Conservation (phyloP, 2,888 invertebrate genomes). For the Eurytoma californica region DNA sequence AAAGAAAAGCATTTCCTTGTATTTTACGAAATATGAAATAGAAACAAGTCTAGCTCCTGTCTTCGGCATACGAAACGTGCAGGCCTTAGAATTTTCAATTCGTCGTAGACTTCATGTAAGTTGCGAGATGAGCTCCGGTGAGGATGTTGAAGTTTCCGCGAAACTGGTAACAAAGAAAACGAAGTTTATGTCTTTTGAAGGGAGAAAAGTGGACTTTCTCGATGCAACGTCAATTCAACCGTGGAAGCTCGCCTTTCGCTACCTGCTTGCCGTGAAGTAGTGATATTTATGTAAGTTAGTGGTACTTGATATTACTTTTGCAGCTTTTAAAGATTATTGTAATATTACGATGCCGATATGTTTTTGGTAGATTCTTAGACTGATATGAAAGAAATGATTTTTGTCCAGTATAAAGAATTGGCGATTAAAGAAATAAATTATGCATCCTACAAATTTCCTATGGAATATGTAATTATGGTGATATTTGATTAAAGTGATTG, state of each 20-base stretch:
- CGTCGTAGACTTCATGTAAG: constrained; percentile 41
- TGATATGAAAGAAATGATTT: no score
- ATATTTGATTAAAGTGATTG: no score
- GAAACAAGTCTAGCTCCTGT: no score
- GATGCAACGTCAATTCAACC: constrained; percentile 15
- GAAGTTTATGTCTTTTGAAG: constrained; percentile 41
- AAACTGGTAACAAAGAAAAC: constrained; percentile 46
- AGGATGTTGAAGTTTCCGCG: constrained; percentile 38
- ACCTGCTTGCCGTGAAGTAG: background rate
- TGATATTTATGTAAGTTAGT: no score
- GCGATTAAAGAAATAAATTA: no score
- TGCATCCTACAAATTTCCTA: no score
- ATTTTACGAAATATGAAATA: no score
- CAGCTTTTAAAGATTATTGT: constrained; percentile 33
- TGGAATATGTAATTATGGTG: no score
- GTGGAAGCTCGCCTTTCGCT: constrained; percentile 14
- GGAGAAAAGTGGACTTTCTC: constrained; percentile 33
- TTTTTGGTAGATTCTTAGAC: no score
- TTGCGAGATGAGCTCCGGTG: constrained; percentile 26
- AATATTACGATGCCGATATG: background rate
- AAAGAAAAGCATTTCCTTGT: no score
- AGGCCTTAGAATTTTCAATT: constrained; percentile 19
- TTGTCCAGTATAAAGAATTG: no score
- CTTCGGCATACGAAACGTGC: background rate
- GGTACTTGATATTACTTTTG: constrained; percentile 34